Percentiles rank a stretch among this genome's conserved stretches.
These are phyloP conservation scores for Catamblyrhynchus diadema DNA, from an alignment of 2,797 vertebrate genomes.

Conservation along the genomic window DNA sequence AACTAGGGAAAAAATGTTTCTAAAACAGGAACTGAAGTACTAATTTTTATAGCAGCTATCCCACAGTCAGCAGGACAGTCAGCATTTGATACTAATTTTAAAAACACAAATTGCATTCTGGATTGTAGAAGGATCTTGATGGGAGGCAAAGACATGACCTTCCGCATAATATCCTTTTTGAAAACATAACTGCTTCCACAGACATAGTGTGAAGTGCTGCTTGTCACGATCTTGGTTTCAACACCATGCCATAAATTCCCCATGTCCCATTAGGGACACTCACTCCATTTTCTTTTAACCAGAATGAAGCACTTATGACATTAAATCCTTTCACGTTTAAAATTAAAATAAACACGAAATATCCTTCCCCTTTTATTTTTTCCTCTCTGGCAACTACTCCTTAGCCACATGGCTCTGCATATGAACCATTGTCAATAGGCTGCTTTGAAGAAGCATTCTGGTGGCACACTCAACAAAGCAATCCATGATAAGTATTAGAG, in stretches of 20 bases:
- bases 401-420: neutral
- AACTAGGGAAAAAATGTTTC: neutral
- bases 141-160: constrained; percentile 16
- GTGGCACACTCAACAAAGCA: neutral
- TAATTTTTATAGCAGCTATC: neutral
- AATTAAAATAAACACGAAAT: neutral
- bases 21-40: neutral
- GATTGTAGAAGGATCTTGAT: neutral
- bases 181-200: constrained; percentile 31
- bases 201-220: constrained; percentile 32
- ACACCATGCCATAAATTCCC: constrained; percentile 50
- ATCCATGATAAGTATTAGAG: neutral
- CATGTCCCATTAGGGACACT: neutral
- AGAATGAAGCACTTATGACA: constrained; percentile 7
- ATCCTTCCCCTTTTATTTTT: neutral
- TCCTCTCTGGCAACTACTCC: neutral
- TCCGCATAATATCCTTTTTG: neutral
- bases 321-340: neutral
- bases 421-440: neutral
- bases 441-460: neutral
- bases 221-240: constrained; percentile 45
- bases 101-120: neutral
- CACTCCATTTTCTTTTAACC: neutral
- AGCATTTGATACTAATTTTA: neutral
- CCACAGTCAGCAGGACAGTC: neutral